Percentiles rank a stretch among this genome's conserved stretches.
Conservation (phyloP, 1,140 invertebrate species). For the Marisa cornuarietis region DNA sequence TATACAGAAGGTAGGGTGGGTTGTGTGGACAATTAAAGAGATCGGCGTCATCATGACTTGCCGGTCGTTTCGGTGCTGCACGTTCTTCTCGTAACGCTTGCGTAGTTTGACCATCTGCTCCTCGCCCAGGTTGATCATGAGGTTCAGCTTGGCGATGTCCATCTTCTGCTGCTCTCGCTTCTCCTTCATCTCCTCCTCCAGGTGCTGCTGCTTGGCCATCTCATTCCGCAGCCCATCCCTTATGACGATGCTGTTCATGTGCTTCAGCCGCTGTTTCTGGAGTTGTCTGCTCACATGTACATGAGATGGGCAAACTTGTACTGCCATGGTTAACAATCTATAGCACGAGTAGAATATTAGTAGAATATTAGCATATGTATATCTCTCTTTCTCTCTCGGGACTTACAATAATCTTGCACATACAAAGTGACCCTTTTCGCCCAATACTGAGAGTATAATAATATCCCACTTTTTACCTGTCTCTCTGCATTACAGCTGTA, state of each 20-base stretch:
- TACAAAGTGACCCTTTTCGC: not conserved
- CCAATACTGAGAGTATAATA: not conserved
- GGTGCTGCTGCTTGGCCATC: constrained; percentile 61
- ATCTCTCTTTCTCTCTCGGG: not conserved
- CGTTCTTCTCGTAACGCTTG: constrained; percentile 61
- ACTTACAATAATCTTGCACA: not conserved
- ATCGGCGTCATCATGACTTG: constrained; percentile 18
- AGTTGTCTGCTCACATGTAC: constrained; percentile 44
- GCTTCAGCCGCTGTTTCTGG: constrained; percentile 62
- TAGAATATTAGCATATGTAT: not conserved
- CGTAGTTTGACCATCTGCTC: constrained; percentile 63
- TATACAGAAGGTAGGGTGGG: not conserved
- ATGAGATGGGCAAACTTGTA: too few relatives aligned
- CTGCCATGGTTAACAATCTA: too few relatives aligned
- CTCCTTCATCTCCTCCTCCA: constrained; percentile 62
- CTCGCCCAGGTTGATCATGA: constrained; percentile 66
- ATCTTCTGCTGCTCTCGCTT: constrained; percentile 65
- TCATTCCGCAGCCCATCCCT: constrained; percentile 64
- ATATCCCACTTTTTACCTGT: constrained; percentile 51
- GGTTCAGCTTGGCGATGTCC: constrained; percentile 65
- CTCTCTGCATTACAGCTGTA: constrained; percentile 63
- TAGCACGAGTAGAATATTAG: too few relatives aligned
- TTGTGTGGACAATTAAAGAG: not conserved
- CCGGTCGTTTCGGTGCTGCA: constrained; percentile 63
- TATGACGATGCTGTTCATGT: constrained; percentile 62